Evolutionary conservation across 2,113 vertebrate genomes (phyloP), one percentile per base, ranked within the genome.

Genomic region (Oreochromis tanganicae): DNA sequence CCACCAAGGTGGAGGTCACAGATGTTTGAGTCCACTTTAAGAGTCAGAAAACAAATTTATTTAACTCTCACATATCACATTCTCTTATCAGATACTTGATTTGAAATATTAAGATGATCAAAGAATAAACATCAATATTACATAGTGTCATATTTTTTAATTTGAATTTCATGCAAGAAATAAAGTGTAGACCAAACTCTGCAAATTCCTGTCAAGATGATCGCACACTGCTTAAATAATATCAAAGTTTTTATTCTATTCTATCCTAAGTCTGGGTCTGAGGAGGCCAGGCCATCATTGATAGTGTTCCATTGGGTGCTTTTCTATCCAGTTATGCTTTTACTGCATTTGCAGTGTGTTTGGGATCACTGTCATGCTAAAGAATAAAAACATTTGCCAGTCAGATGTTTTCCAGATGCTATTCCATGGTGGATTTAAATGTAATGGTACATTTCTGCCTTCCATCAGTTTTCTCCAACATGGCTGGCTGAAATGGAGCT

Each of bases 191-290:
- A 1, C 0, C 13, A 24, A 29, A 29, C 3, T 73, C 38, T 10
- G 36, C 0, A 63, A 36, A 27, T 17, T 17, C 48, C 17, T n/a
- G 9, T 41, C 38, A 41, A 41, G 10, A 41, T 11, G 38, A 41
- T 41, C 43, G 1, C 4, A 13, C 36, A 71, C 12, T 43, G 63
- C 1, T 41, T 14, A 38, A 41, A 21, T 21, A 41, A 41, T 0
- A 38, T 13, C 36, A 13, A 66, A 3, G 4, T 7, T 38, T 36
- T 5, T 63, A 0, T 36, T 56, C 55, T 56, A 14, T 24, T 63
- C 32, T 63, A 63, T 36, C 17, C 61, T 21, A 21, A 38, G n/a
- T 21, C 36, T 41, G 12, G 36, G 63, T 71, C 66, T 71, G 36
- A 14, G 11, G 36, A 41, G 12, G 63, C 9, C 63, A 9, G n/a